Evolutionary conservation across 2,888 invertebrate genomes (phyloP).

Genomic region (Blastobasis lacticolella): DNA sequence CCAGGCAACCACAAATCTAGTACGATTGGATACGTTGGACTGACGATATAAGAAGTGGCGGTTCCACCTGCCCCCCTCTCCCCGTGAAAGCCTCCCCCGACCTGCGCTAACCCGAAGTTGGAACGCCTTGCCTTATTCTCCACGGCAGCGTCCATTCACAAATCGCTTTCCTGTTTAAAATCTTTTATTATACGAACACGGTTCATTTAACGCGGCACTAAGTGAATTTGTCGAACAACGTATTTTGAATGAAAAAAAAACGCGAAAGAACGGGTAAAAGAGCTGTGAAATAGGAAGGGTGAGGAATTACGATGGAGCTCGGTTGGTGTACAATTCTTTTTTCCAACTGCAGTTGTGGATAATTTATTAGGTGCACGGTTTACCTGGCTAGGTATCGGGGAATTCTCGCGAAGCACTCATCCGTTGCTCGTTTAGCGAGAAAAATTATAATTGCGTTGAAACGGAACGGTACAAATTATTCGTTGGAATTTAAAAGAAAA

Average conservation of each 20-base stretch:
- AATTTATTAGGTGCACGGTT: constrained; percentile 20
- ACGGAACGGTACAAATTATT: no score
- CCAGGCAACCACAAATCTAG: no score
- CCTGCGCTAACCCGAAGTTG: no score
- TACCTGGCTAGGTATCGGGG: neutral
- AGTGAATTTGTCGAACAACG: constrained; percentile 72
- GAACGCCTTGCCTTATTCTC: constrained; percentile 32
- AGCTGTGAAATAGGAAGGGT: constrained; percentile 45
- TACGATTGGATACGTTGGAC: no score
- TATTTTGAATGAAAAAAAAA: constrained; percentile 40
- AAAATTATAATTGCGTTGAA: no score
- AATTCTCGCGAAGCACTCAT: no score
- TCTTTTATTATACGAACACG: constrained; percentile 70
- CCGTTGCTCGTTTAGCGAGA: neutral
- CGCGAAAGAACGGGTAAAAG: constrained; percentile 54
- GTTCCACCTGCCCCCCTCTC: no score
- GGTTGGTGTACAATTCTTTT: constrained; percentile 37
- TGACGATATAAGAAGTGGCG: no score
- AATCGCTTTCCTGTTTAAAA: constrained; percentile 67
- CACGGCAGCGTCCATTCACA: constrained; percentile 58
- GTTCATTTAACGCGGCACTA: constrained; percentile 71
- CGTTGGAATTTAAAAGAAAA: no score
- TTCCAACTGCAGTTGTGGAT: constrained; percentile 25
- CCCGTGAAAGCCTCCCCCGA: no score
- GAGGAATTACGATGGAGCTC: constrained; percentile 25